Evolutionary conservation across 1,140 invertebrate genomes (phyloP).

Genomic region (Neodiprion pinetum): DNA sequence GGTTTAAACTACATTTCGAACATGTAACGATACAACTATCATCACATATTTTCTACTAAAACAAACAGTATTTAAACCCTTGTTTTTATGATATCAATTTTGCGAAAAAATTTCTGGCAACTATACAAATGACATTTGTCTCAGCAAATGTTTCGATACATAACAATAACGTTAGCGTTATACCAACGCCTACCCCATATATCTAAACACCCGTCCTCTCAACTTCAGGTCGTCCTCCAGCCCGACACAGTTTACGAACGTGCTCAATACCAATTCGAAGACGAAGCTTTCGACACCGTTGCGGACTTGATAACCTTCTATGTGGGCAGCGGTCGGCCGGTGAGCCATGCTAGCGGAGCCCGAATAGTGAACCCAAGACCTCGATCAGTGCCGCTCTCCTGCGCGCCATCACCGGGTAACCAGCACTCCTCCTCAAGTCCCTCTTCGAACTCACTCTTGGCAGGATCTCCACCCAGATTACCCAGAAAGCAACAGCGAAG

Average conservation of each 20-base stretch:
- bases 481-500: slow-evolving; percentile 29
- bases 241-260: slow-evolving; percentile 90
- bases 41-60: too few relatives aligned
- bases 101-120: too few relatives aligned
- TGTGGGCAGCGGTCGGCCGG: slow-evolving; percentile 84
- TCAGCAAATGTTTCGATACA: too few relatives aligned
- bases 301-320: slow-evolving; percentile 94
- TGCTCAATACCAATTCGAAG: slow-evolving; percentile 93
- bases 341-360: slow-evolving; percentile 87
- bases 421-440: slow-evolving; percentile 47
- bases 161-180: too few relatives aligned
- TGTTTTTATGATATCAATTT: too few relatives aligned
- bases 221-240: slow-evolving; percentile 78
- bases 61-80: too few relatives aligned
- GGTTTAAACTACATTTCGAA: too few relatives aligned
- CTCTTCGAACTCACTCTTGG: slow-evolving; percentile 48
- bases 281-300: slow-evolving; percentile 91
- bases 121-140: too few relatives aligned
- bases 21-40: too few relatives aligned
- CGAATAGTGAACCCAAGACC: slow-evolving; percentile 69
- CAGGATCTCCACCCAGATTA: slow-evolving; percentile 54
- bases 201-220: too few relatives aligned
- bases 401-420: slow-evolving; percentile 27
- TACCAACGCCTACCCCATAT: too few relatives aligned
- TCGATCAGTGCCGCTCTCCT: slow-evolving; percentile 51